Conservation (phyloP, 2,113 vertebrate species). For the Lagopus leucura region DNA sequence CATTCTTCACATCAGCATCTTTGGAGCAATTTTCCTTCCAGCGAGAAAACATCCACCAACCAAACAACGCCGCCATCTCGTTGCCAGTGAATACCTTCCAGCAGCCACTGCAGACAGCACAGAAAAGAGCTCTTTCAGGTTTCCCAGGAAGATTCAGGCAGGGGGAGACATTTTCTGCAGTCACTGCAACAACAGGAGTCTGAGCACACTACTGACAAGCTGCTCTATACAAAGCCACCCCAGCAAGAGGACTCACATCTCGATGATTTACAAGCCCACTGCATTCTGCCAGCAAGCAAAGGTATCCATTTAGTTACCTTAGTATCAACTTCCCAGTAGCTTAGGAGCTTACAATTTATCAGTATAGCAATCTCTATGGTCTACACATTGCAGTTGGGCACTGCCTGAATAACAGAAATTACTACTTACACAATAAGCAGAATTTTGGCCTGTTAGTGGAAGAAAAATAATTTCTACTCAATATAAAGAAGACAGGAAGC, state of each 20-base stretch:
- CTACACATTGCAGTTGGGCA: background rate
- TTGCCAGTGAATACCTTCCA: conserved; percentile 97
- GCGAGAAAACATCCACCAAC: conserved; percentile 95
- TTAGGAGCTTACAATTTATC: background rate
- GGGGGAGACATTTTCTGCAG: background rate
- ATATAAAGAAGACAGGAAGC: background rate
- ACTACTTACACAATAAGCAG: conserved; percentile 21
- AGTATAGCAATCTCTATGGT: background rate
- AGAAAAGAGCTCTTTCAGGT: background rate
- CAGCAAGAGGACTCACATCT: background rate
- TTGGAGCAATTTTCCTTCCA: conserved; percentile 82
- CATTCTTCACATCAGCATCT: conserved; percentile 70
- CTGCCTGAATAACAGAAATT: background rate
- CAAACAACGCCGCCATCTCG: conserved; percentile 91
- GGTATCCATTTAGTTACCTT: background rate
- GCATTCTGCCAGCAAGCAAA: background rate
- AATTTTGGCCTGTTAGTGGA: conserved; percentile 2
- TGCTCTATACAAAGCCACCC: background rate
- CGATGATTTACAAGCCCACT: background rate
- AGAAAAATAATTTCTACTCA: conserved; percentile 10
- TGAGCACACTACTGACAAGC: background rate
- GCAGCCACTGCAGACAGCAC: conserved; percentile 69
- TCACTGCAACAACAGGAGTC: background rate
- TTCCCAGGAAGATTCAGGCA: background rate
- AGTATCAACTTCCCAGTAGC: background rate